Evolutionary conservation across 2,113 vertebrate genomes (phyloP), one percentile per base, ranked within the genome.

Genomic region (Maccullochella peelii): DNA sequence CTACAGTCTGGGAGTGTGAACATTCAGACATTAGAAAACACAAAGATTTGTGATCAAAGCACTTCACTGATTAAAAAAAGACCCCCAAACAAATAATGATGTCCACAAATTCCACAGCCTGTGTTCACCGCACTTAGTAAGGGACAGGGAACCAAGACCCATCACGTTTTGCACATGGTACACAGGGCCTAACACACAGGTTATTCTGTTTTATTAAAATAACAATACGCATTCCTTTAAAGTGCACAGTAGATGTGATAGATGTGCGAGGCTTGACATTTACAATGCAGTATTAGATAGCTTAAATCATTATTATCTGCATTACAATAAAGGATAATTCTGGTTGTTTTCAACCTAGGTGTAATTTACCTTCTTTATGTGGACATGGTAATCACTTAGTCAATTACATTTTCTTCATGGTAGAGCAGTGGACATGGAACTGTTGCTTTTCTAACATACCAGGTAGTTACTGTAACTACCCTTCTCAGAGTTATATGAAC

Each of bases 141-240:
- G 2, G 9, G 50, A 20, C 0, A 21, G 8, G 33, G 6, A 27
- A 52, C 52, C 42, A 79, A 62, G 57, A 30, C 20, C 8, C 21
- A 36, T 36, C 68, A 25, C 16, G 25, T 47, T 65, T 54, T 54
- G n/a, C 38, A 72, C 30, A 25, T 8, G 5, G 9, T 14, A 54
- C 27, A 49, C 61, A 57, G 47, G 16, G 15, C 2, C 23, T 25
- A 70, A 52, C 10, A 30, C 44, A 70, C 4, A 40, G 16, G 21
- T 47, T 8, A 54, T 55, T 44, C 23, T 40, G 12, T 66, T 81
- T 65, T 65, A 65, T 65, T 77, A 40, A 58, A 83, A 49, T 21
- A 18, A 42, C 14, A 70, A 70, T 4, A 27, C 8, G 49, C 30
- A 84, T 59, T 59, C 11, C 1, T 44, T 10, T 8, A 1, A 10